A percentile compares a stretch with the other conserved stretches of the same genome.
phyloP scores from a whole-genome alignment of 1,140 invertebrate genomes.

The Camponotus floridanus region DNA sequence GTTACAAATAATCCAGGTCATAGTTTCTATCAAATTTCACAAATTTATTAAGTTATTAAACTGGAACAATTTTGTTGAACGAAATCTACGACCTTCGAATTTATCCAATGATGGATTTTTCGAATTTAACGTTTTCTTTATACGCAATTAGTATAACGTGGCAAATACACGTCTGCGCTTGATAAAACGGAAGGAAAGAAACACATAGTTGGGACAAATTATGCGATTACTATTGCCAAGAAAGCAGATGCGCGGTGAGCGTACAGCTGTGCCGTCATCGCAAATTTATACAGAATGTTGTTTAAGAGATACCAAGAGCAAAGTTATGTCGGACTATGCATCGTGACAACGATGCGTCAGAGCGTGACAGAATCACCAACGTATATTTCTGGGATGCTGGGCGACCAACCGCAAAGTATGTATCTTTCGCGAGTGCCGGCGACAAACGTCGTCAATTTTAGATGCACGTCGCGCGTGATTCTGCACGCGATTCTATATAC shows the following conservation, averaged over 20 bases:
- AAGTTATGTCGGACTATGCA: background rate
- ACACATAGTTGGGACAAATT: background rate
- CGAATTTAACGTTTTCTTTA: background rate
- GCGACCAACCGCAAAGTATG: background rate
- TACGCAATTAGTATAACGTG: background rate
- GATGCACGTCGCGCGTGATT: background rate
- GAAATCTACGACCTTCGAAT: no score
- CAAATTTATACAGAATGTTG: slow-evolving; percentile 27
- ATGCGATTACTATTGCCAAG: background rate
- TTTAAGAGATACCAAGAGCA: slow-evolving; percentile 25
- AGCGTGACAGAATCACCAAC: slow-evolving; percentile 42
- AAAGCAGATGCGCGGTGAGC: slow-evolving; percentile 19
- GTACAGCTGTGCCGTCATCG: background rate
- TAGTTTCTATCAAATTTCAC: background rate
- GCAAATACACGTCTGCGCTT: background rate
- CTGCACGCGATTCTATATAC: no score
- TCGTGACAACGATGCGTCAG: slow-evolving; percentile 47
- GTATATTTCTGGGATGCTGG: slow-evolving; percentile 40
- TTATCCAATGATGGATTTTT: no score
- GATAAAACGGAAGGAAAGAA: no score
- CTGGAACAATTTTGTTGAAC: background rate
- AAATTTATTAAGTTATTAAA: background rate
- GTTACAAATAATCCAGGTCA: background rate
- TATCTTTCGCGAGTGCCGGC: background rate
- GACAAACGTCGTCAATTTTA: slow-evolving; percentile 24